phyloP scores from a whole-genome alignment of 1,140 invertebrate species.

The Pomacea maculata region DNA sequence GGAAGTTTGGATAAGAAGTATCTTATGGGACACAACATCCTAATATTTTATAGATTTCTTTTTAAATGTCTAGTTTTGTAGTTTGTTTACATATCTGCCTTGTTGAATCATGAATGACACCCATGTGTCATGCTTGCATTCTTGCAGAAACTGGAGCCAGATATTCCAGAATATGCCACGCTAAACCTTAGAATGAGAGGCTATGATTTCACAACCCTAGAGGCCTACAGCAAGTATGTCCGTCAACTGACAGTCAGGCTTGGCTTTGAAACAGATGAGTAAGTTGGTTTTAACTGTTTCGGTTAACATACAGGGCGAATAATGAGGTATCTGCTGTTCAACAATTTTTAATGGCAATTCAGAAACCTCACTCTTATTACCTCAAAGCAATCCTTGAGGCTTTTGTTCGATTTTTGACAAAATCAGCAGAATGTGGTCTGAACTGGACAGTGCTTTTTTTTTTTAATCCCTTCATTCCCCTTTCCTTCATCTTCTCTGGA shows the following conservation, averaged over 20 bases:
- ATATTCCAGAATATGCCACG: conserved; percentile 74
- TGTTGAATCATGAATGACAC: background rate
- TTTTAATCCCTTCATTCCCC: too few species aligned
- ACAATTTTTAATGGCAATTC: too few species aligned
- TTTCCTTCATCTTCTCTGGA: too few species aligned
- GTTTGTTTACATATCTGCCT: too few species aligned
- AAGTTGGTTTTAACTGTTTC: background rate
- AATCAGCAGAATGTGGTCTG: too few species aligned
- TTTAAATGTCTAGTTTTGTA: too few species aligned
- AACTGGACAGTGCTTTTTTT: too few species aligned
- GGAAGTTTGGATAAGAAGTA: background rate
- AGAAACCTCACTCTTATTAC: too few species aligned
- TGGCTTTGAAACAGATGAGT: conserved; percentile 74
- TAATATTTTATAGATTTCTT: background rate
- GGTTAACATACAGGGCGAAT: too few species aligned
- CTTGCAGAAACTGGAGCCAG: conserved; percentile 46
- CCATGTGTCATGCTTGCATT: background rate
- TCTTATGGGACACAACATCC: background rate
- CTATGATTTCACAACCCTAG: conserved; percentile 83
- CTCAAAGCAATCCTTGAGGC: too few species aligned
- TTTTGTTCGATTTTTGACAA: too few species aligned
- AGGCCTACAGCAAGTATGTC: conserved; percentile 81
- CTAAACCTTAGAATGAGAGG: conserved; percentile 83
- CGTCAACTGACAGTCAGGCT: conserved; percentile 77
- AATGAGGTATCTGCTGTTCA: too few species aligned